Evolutionary conservation across 2,113 vertebrate genomes (phyloP).

Genomic region (Cyanoliseus patagonus): DNA sequence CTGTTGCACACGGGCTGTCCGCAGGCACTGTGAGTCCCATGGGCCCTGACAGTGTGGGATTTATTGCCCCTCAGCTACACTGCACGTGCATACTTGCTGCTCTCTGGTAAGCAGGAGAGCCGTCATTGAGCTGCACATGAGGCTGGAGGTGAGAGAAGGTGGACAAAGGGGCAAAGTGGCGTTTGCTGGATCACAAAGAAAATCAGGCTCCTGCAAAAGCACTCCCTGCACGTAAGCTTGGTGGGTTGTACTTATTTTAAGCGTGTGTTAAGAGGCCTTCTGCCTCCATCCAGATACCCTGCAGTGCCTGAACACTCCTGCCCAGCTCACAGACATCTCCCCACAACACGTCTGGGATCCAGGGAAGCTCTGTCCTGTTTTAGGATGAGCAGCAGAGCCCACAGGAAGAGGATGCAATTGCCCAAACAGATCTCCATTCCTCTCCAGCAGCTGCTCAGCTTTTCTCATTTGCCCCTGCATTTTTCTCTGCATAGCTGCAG

Average conservation of each 20-base stretch:
- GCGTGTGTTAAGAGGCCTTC: background rate
- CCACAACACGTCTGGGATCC: background rate
- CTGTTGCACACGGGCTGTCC: background rate
- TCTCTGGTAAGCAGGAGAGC: background rate
- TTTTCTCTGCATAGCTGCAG: conserved; percentile 33
- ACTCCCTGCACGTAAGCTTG: background rate
- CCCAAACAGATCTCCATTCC: background rate
- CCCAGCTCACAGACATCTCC: background rate
- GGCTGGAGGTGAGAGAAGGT: background rate
- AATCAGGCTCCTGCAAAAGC: background rate
- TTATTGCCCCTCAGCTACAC: background rate
- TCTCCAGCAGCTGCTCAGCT: conserved; percentile 13
- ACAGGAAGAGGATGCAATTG: background rate
- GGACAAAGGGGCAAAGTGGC: background rate
- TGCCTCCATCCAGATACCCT: background rate
- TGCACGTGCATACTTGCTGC: background rate
- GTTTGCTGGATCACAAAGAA: background rate
- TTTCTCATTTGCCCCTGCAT: conserved; percentile 18
- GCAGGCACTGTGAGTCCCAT: background rate
- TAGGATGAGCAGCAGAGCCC: background rate
- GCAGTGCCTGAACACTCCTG: background rate
- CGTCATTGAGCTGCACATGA: background rate
- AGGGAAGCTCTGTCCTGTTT: background rate
- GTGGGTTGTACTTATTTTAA: background rate
- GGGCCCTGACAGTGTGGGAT: background rate